Conservation (phyloP, 2,113 vertebrate species). For the Tragelaphus scriptus region DNA sequence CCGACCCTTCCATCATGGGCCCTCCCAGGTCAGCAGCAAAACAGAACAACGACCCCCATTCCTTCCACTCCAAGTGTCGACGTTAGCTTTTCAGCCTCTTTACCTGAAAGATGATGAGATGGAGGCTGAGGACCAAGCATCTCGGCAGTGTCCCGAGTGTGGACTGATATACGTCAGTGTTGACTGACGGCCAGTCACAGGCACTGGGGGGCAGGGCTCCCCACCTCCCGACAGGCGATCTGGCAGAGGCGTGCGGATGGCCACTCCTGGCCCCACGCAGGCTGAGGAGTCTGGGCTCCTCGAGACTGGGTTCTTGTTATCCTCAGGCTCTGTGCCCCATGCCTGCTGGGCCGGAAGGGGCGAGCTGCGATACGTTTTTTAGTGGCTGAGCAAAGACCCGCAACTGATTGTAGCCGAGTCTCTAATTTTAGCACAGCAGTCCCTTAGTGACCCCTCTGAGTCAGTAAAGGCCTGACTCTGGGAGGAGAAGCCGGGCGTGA, state of each 20-base stretch:
- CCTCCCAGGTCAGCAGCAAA: background rate
- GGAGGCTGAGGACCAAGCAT: fast-evolving
- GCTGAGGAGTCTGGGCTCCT: background rate
- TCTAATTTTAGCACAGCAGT: fast-evolving
- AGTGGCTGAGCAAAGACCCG: background rate
- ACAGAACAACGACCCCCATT: fast-evolving
- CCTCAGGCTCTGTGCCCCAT: fast-evolving
- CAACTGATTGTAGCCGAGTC: fast-evolving
- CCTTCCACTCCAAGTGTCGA: fast-evolving
- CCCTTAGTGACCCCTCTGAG: background rate
- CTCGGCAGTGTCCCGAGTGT: fast-evolving
- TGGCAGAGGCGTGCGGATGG: fast-evolving
- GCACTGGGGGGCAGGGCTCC: fast-evolving
- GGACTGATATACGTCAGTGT: fast-evolving
- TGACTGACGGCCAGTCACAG: fast-evolving
- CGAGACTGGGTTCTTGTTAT: fast-evolving
- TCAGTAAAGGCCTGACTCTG: background rate
- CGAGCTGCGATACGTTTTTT: fast-evolving
- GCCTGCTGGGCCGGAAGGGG: background rate
- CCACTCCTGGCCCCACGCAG: fast-evolving
- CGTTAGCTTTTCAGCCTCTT: too few relatives aligned
- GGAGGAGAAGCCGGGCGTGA: fast-evolving
- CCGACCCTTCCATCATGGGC: fast-evolving
- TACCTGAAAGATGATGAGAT: fast-evolving
- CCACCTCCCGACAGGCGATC: fast-evolving